phyloP scores from a whole-genome alignment of 2,113 vertebrate genomes.

The Tachuris rubrigastra region DNA sequence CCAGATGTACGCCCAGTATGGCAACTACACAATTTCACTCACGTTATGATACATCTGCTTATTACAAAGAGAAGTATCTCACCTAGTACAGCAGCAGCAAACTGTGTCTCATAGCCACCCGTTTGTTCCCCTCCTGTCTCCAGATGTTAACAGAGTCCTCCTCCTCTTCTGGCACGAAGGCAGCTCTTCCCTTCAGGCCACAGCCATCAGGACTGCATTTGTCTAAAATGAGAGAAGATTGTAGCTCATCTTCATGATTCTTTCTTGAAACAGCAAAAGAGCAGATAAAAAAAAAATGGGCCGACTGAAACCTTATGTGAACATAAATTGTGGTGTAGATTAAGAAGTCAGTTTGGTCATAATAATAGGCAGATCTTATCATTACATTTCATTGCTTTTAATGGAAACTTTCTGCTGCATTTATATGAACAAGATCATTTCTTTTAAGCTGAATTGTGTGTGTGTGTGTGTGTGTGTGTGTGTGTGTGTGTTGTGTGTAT shows the following conservation, averaged over 20 bases:
- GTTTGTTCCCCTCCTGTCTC: not conserved
- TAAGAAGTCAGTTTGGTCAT: not conserved
- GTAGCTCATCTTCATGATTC: not conserved
- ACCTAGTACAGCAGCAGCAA: not conserved
- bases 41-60: not conserved
- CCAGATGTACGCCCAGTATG: rapidly evolving
- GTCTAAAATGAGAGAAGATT: slow-evolving; percentile 1
- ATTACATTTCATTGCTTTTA: not conserved
- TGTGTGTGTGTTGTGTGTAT: not conserved
- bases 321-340: not conserved
- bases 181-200: not conserved
- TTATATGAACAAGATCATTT: not conserved
- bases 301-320: not conserved
- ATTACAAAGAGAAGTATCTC: not conserved
- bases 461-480: not conserved
- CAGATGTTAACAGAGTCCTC: not conserved
- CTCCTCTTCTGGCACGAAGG: not conserved
- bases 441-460: not conserved
- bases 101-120: not conserved
- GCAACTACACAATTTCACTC: not conserved
- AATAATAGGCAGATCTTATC: not conserved
- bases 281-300: not conserved
- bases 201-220: not conserved
- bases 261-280: not conserved
- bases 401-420: not conserved